Percentiles rank a stretch among this genome's conserved stretches.
phyloP scores from a whole-genome alignment of 1,140 invertebrate genomes.

The Berghia stephanieae region DNA sequence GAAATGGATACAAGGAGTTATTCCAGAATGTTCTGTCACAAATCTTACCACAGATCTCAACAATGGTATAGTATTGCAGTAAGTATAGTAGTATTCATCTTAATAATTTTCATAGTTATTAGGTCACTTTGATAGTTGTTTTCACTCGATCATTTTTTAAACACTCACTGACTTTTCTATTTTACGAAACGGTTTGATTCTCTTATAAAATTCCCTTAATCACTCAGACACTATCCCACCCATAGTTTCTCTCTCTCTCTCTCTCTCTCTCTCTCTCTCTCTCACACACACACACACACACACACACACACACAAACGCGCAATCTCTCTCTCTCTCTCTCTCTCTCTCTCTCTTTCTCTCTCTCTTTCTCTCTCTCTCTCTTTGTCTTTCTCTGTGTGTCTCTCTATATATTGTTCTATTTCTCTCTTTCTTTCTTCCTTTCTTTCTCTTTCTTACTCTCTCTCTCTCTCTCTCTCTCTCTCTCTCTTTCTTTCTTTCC shows the following conservation, averaged over 20 bases:
- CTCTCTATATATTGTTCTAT: background rate
- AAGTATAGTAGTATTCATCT: conserved; percentile 60
- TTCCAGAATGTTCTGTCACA: conserved; percentile 90
- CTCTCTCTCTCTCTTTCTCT: background rate
- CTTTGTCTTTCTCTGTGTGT: no score
- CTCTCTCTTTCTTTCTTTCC: conserved; percentile 13
- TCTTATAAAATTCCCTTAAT: background rate
- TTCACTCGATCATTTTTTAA: background rate
- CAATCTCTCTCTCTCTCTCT: no score
- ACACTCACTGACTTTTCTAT: no score
- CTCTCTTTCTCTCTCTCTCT: background rate
- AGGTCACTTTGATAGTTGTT: background rate
- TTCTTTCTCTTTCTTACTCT: no score
- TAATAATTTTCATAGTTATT: background rate
- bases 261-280: background rate
- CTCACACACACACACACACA: background rate
- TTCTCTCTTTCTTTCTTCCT: background rate
- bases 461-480: conserved; percentile 1
- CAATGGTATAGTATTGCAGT: conserved; percentile 77
- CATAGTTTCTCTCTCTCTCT: background rate
- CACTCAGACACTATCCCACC: background rate
- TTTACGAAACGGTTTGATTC: background rate
- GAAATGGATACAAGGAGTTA: conserved; percentile 91
- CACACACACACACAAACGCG: no score
- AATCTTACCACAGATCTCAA: conserved; percentile 99